Evolutionary conservation across 2,888 invertebrate species (phyloP).

Genomic region (Drosophila peninsularis): DNA sequence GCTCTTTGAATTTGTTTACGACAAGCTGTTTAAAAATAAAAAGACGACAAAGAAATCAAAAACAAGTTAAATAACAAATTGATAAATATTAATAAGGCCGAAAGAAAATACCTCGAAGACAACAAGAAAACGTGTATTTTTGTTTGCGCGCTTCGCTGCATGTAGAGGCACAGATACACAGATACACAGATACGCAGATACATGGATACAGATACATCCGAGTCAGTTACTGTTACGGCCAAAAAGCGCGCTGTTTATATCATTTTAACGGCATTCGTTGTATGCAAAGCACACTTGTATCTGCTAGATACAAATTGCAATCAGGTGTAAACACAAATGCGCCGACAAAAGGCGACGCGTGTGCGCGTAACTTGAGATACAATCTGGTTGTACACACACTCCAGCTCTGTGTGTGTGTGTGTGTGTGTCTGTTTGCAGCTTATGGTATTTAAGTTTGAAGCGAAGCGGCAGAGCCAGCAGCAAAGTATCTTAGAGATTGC

Average conservation of each 20-base stretch:
- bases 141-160: slow-evolving; percentile 42
- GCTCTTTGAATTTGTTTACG: slow-evolving; percentile 32
- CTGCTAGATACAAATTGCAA: slow-evolving; percentile 68
- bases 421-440: slow-evolving; percentile 5
- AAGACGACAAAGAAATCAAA: slow-evolving; percentile 54
- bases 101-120: slow-evolving; percentile 20
- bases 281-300: slow-evolving; percentile 61
- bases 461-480: not conserved
- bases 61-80: slow-evolving; percentile 78
- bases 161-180: slow-evolving; percentile 25
- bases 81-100: slow-evolving; percentile 76
- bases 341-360: slow-evolving; percentile 54
- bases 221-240: slow-evolving; percentile 34
- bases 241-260: slow-evolving; percentile 17
- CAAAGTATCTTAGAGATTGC: slow-evolving; percentile 20
- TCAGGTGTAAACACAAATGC: slow-evolving; percentile 67
- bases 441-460: slow-evolving; percentile 19
- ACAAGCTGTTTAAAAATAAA: slow-evolving; percentile 54
- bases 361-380: slow-evolving; percentile 58
- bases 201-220: slow-evolving; percentile 12
- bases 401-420: not conserved
- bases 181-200: slow-evolving; percentile 23
- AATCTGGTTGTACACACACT: slow-evolving; percentile 37
- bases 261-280: slow-evolving; percentile 58
- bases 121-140: slow-evolving; percentile 28